Percentiles rank a stretch among this genome's conserved stretches.
These are phyloP conservation scores for Actinostola sp. DNA, from an alignment of 92 coral and sea anemone species.

Conservation along the genomic window DNA sequence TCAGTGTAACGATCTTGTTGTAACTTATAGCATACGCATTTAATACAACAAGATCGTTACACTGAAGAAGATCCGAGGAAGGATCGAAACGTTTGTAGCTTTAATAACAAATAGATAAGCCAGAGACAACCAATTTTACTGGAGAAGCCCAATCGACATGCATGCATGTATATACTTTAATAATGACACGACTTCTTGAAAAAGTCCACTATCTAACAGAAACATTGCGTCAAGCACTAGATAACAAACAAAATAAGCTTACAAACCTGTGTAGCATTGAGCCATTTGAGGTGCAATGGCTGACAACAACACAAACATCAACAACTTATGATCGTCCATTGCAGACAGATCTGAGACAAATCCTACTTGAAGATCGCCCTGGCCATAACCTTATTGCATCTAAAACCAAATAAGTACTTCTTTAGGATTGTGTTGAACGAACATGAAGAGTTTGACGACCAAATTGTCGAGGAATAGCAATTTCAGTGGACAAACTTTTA, in stretches of 20 bases:
- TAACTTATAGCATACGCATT: too few species aligned
- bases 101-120: too few species aligned
- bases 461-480: not conserved
- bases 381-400: not conserved
- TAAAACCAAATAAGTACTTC: not conserved
- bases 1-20: too few species aligned
- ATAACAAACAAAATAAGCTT: not conserved
- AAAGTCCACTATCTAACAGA: too few species aligned
- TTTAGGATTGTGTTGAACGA: not conserved
- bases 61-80: too few species aligned
- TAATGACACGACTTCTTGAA: too few species aligned
- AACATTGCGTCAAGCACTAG: not conserved
- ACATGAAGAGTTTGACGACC: not conserved
- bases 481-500: not conserved
- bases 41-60: too few species aligned
- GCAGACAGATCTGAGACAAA: not conserved
- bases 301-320: conserved; percentile 14
- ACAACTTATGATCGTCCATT: conserved; percentile 9
- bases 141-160: too few species aligned
- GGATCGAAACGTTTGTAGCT: too few species aligned
- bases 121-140: too few species aligned
- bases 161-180: too few species aligned
- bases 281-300: not conserved
- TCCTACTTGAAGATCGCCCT: not conserved
- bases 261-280: conserved; percentile 16